Evolutionary conservation across 2,797 vertebrate species (phyloP), one percentile per base, ranked within the genome.

Genomic region (Oreochromis mossambicus): DNA sequence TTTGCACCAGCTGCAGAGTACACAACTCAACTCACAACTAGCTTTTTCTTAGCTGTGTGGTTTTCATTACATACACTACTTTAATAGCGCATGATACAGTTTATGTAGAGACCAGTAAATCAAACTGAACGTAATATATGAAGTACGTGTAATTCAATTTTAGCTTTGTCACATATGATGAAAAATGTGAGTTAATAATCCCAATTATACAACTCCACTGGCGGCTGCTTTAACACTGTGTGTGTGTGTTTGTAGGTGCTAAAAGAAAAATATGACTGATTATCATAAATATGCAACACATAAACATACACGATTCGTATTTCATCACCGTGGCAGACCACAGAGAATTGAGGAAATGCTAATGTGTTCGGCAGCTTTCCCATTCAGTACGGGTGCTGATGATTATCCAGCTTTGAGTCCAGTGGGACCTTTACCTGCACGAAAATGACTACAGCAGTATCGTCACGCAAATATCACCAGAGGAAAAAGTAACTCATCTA

Each of bases 301-400:
- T 48, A 73, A 73, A 29, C 24, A 29, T 11, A 77, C 76, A 87
- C 82, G 68, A 83, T 87, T 89, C 79, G 79, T 87, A 92, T 94
- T 93, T 93, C 86, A 90, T 94, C 88, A 87, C 58, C 7, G 66
- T 77, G 63, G 70, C 19, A 55, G 80, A 88, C 93, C 83, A 80
- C 82, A 80, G 91, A 92, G 89, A 83, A 88, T 55, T 89, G 83
- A 87, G 83, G 83, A 92, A 91, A 94, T 94, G 92, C 91, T 91
- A 94, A 94, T 94, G 83, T 88, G 86, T 92, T 92, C 86, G 6
- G 85, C 87, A 93, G 90, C 80, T 73, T 87, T 91, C 76, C 66
- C 86, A 75, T 87, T 87, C 77, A 58, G 75, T 83, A 86, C 29
- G 77, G 54, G 78, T 34, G 55, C 61, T 85, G 88, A 81, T 80